Conservation (phyloP, 1,140 invertebrate species). For the Drosophila gunungcola region DNA sequence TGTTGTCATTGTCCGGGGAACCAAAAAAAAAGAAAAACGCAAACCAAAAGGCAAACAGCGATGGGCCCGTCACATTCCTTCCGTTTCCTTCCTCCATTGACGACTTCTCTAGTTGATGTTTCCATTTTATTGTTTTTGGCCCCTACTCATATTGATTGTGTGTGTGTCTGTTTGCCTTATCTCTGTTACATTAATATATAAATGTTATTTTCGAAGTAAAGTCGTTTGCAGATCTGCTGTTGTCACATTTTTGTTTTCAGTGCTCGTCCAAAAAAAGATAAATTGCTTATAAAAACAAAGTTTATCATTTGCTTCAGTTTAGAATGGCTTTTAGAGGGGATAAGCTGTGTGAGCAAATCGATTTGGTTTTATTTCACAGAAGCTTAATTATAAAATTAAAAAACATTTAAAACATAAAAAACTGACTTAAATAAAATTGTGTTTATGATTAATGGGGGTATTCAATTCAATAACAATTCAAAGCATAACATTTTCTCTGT, state of each 20-base stretch:
- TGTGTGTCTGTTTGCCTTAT: constrained; percentile 33
- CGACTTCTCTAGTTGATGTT: constrained; percentile 61
- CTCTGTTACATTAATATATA: constrained; percentile 32
- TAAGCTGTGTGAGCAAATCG: constrained; percentile 9
- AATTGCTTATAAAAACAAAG: constrained; percentile 52
- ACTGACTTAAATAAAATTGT: too few relatives aligned
- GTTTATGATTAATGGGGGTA: too few relatives aligned
- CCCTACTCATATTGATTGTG: constrained; percentile 26
- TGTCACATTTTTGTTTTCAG: constrained; percentile 37
- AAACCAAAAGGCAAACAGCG: constrained; percentile 18
- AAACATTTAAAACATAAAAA: background rate
- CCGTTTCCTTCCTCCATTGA: constrained; percentile 28
- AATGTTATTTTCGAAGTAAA: constrained; percentile 20
- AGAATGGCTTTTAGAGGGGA: background rate
- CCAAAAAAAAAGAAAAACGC: constrained; percentile 4
- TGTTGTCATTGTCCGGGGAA: constrained; percentile 46
- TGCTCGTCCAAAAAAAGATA: constrained; percentile 26
- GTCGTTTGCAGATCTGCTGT: constrained; percentile 43
- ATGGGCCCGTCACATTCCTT: constrained; percentile 5
- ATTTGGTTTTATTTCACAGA: constrained; percentile 8
- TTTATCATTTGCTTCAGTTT: constrained; percentile 35
- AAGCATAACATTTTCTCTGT: too few relatives aligned
- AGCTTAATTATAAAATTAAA: background rate
- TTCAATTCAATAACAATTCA: too few relatives aligned
- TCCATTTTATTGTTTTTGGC: constrained; percentile 57